phyloP scores from a whole-genome alignment of 2,113 vertebrate genomes.

The Stigmatopora argus region DNA sequence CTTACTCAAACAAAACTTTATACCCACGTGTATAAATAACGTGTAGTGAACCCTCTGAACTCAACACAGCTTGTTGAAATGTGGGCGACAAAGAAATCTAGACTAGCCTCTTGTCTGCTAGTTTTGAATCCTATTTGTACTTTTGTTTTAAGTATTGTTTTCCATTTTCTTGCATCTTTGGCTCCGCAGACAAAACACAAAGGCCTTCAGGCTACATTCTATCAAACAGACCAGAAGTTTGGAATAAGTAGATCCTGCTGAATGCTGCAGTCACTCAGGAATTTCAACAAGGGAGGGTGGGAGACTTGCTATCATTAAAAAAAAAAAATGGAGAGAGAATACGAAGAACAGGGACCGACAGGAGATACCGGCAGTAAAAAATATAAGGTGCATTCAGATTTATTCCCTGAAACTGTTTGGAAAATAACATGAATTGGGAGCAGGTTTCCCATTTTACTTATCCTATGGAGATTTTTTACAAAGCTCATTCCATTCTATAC shows the following conservation, averaged over 20 bases:
- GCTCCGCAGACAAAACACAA: conserved; percentile 22
- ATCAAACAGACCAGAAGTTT: conserved; percentile 32
- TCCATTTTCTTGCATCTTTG: conserved; percentile 1
- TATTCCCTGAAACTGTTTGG: too few relatives aligned
- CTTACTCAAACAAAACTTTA: not conserved
- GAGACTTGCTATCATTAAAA: conserved; percentile 5
- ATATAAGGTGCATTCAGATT: not conserved
- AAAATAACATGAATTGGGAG: not conserved
- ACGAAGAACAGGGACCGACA: conserved; percentile 4
- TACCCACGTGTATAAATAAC: not conserved
- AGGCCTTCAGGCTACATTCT: conserved; percentile 24
- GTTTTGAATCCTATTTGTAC: too few relatives aligned
- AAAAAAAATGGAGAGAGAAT: not conserved
- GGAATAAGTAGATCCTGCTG: conserved; percentile 46
- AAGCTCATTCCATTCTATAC: not conserved
- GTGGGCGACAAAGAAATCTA: not conserved
- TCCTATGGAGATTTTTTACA: not conserved
- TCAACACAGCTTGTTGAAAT: not conserved
- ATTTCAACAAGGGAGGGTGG: conserved; percentile 36
- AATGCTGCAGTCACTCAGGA: conserved; percentile 46
- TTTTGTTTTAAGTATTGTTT: too few relatives aligned
- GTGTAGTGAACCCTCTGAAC: not conserved
- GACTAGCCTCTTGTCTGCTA: not conserved
- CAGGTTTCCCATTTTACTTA: not conserved
- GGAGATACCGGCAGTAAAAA: not conserved